These are phyloP conservation scores for Amphipyra berbera DNA, from an alignment of 2,888 invertebrate species.

Conservation along the genomic window DNA sequence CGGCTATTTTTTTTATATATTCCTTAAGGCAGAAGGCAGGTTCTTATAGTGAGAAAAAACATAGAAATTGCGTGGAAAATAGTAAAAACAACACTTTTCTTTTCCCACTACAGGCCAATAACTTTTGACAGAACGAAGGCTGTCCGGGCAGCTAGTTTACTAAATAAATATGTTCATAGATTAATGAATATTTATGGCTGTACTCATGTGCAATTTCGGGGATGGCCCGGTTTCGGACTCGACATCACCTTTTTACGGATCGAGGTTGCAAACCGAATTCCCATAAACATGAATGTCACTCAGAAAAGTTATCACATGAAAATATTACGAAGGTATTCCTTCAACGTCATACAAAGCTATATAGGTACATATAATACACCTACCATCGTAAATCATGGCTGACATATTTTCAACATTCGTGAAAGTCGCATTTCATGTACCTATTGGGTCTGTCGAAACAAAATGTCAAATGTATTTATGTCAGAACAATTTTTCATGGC, in stretches of 20 bases:
- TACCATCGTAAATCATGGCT: conserved; percentile 38
- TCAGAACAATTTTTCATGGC: conserved; percentile 44
- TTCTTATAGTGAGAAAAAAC: no score
- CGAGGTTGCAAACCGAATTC: neutral
- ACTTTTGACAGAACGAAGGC: no score
- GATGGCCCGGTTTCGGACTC: no score
- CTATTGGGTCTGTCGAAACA: conserved; percentile 25
- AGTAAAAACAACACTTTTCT: no score
- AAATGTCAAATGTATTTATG: conserved; percentile 52
- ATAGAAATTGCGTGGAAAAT: no score
- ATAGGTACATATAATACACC: neutral
- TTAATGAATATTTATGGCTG: neutral
- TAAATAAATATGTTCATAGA: no score
- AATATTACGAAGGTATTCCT: conserved; percentile 14
- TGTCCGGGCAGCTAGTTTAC: no score
- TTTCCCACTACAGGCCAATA: no score
- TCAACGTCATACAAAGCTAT: neutral
- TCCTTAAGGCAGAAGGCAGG: no score
- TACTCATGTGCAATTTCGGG: neutral
- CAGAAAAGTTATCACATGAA: conserved; percentile 15
- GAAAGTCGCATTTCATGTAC: conserved; percentile 29
- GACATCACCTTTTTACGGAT: neutral
- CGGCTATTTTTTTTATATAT: no score
- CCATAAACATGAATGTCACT: conserved; percentile 8
- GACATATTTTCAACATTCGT: conserved; percentile 55